Evolutionary conservation across 2,888 invertebrate species (phyloP).

Genomic region (Serrognathus titanus): DNA sequence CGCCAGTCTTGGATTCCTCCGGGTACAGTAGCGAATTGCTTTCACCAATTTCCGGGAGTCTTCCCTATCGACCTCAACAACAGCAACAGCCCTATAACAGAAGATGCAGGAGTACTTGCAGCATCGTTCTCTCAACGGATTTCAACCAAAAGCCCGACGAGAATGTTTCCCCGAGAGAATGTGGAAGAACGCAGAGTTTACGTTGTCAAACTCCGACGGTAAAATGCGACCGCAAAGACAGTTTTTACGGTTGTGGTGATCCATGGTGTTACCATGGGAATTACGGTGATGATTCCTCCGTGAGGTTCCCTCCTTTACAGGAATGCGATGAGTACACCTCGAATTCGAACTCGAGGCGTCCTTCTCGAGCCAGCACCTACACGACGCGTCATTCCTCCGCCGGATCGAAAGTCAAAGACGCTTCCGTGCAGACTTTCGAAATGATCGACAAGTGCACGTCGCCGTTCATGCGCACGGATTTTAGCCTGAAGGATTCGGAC

Average conservation of each 20-base stretch:
- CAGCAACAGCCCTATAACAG: constrained; percentile 46
- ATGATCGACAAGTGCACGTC: constrained; percentile 49
- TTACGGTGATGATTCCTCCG: constrained; percentile 33
- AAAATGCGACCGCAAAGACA: constrained; percentile 28
- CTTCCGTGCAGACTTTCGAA: constrained; percentile 54
- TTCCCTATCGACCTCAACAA: constrained; percentile 37
- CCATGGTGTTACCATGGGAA: constrained; percentile 49
- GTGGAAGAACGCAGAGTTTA: constrained; percentile 46
- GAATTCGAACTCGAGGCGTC: constrained; percentile 28
- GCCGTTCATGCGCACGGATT: constrained; percentile 38
- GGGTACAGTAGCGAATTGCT: constrained; percentile 57
- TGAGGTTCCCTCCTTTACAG: constrained; percentile 44
- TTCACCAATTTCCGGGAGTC: constrained; percentile 44
- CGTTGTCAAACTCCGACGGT: constrained; percentile 46
- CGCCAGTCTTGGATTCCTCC: constrained; percentile 21
- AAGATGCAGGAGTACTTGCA: constrained; percentile 65
- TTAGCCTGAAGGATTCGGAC: constrained; percentile 21
- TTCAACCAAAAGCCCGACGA: constrained; percentile 41
- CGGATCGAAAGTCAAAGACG: constrained; percentile 44
- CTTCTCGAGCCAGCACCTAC: constrained; percentile 40
- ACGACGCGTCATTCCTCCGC: constrained; percentile 38
- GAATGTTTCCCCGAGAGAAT: constrained; percentile 21
- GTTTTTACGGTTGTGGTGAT: constrained; percentile 45
- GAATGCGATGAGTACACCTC: constrained; percentile 48
- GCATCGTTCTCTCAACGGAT: constrained; percentile 60